Evolutionary conservation across 2,113 vertebrate species (phyloP).

Genomic region (Pseudorhombus dupliciocellatus): DNA sequence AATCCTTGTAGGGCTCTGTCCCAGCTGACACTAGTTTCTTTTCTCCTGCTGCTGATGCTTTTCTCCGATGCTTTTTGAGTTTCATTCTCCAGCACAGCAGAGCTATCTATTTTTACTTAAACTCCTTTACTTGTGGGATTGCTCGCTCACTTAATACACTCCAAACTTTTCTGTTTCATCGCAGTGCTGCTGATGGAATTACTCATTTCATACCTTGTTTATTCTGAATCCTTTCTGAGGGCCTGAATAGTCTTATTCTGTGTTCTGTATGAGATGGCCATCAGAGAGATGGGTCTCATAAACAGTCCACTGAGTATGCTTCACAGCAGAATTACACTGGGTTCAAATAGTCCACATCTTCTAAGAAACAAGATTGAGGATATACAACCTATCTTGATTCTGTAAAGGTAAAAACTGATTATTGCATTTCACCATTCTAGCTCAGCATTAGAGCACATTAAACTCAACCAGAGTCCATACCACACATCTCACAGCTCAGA

Average conservation of each 20-base stretch:
- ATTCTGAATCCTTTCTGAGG: background rate
- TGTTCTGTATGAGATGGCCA: background rate
- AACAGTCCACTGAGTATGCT: background rate
- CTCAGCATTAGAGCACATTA: too few species aligned
- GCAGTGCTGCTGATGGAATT: background rate
- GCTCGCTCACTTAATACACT: slow-evolving; percentile 4
- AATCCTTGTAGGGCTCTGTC: slow-evolving; percentile 7
- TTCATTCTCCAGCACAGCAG: slow-evolving; percentile 20
- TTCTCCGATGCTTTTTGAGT: slow-evolving; percentile 29
- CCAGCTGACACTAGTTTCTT: background rate
- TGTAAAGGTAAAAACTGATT: background rate
- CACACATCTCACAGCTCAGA: too few species aligned
- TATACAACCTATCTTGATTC: background rate
- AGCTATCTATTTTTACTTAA: slow-evolving; percentile 13
- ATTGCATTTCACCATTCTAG: too few species aligned
- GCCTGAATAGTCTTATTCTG: background rate
- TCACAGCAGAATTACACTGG: background rate
- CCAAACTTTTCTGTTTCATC: slow-evolving; percentile 15
- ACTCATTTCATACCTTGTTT: slow-evolving; percentile 7
- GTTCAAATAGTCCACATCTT: background rate
- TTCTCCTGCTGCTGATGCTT: slow-evolving; percentile 18
- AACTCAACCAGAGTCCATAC: too few species aligned
- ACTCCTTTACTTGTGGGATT: slow-evolving; percentile 18
- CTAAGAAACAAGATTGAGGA: background rate
- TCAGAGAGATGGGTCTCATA: background rate